Base-by-base conservation (phyloP, 2,797 vertebrate species). In the Halcyon badia region DNA sequence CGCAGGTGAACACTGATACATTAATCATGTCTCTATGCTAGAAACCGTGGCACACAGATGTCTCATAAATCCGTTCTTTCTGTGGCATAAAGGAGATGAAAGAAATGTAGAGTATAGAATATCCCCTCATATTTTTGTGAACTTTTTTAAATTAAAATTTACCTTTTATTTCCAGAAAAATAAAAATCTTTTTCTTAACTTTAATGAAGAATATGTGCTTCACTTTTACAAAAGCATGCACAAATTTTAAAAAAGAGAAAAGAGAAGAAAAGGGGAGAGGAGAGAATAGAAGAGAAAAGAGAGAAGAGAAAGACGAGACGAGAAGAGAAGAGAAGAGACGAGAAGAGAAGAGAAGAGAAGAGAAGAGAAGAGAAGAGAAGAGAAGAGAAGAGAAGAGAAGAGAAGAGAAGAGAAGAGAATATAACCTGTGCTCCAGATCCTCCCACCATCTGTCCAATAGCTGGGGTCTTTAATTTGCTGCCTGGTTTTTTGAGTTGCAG, bases 381-480 rank as follows among this genome's bases (percentile, higher is more conserved):
- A 17, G n/a, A 3, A 6, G 6, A 10, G 19, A 12, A 5, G 17
- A 44, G 42, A 8, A 4, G 7, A 6, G 5, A 15, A 8, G 16
- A 22, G 14, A 5, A 10, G 12, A 17, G 39, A 3, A 6, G 8
- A 11, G 20, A 10, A 5, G 42, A 44, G 42, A 10, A 4, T 37
- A 37, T 37, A 37, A 37, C 37, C 37, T 37, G 37, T 37, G 37
- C 37, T 37, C 37, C 37, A 37, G 37, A 37, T 37, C 37, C 37
- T 37, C 37, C 37, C 37, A 37, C 37, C 10, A 37, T 37, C 37
- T 37, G 37, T 37, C 37, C 37, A 37, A 18, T 5, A 86, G 16
- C 16, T 56, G 10, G 16, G 83, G 30, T 46, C 48, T 62, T 82
- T 39, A 42, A 28, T 90, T 72, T 58, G 16, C 54, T 1, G 2